Evolutionary conservation across 2,888 invertebrate species (phyloP).

Genomic region (Anoplius nigerrimus): DNA sequence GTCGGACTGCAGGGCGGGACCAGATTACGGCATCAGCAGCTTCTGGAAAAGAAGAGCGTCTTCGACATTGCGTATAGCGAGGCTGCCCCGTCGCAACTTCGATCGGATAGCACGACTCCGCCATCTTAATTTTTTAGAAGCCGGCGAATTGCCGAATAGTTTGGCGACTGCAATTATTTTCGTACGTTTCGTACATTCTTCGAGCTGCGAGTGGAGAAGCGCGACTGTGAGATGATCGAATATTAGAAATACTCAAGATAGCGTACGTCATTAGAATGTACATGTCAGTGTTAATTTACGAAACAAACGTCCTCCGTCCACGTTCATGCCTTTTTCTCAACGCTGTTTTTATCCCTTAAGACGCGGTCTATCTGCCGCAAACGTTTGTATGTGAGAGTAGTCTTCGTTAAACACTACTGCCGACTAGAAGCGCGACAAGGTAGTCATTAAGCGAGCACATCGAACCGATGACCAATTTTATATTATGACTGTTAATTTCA

Average conservation of each 20-base stretch:
- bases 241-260: not conserved
- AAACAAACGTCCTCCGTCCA: no score
- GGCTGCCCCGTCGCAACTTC: constrained; percentile 88
- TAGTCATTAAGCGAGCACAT: constrained; percentile 27
- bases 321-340: no score
- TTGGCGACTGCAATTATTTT: not conserved
- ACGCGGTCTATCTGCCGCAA: constrained; percentile 4
- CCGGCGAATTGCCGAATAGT: not conserved
- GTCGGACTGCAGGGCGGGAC: constrained; percentile 76
- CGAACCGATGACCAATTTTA: constrained; percentile 53
- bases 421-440: constrained; percentile 11
- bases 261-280: no score
- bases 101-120: constrained; percentile 88
- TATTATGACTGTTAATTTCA: constrained; percentile 38
- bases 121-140: constrained; percentile 71
- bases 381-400: constrained; percentile 10
- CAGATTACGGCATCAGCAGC: constrained; percentile 74
- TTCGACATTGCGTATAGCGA: constrained; percentile 96
- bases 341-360: not conserved
- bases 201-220: not conserved
- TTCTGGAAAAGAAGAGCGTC: constrained; percentile 90
- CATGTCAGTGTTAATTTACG: no score
- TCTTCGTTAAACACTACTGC: constrained; percentile 15
- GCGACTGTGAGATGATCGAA: not conserved
- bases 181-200: not conserved